Evolutionary conservation across 2,888 invertebrate species (phyloP).

Genomic region (Caenorhabditis sinica): DNA sequence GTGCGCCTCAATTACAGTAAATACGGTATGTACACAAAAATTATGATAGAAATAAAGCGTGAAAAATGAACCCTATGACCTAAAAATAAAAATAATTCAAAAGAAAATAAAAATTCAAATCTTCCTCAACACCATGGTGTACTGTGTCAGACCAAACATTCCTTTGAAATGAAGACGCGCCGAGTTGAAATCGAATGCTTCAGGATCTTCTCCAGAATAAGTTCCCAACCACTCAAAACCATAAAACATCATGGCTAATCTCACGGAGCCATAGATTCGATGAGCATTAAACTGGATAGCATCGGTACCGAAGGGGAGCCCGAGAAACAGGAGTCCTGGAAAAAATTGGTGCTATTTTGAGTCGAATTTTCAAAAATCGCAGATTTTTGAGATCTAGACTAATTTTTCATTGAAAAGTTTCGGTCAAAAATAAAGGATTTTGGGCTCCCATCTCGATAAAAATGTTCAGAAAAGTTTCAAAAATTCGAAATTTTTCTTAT

Average conservation of each 20-base stretch:
- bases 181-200: constrained; percentile 22
- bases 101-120: constrained; percentile 20
- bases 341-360: background rate
- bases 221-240: constrained; percentile 49
- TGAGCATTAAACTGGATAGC: constrained; percentile 47
- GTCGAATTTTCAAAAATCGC: too few relatives aligned
- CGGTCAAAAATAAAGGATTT: too few relatives aligned
- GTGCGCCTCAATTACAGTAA: too few relatives aligned
- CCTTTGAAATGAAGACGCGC: background rate
- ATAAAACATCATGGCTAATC: constrained; percentile 50
- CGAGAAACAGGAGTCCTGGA: constrained; percentile 60
- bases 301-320: constrained; percentile 45
- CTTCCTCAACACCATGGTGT: constrained; percentile 39
- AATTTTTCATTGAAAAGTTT: too few relatives aligned
- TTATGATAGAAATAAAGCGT: background rate
- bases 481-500: too few relatives aligned
- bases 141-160: constrained; percentile 10
- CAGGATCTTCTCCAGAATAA: constrained; percentile 15
- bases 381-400: background rate
- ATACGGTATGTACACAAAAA: too few relatives aligned
- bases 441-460: too few relatives aligned
- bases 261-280: constrained; percentile 49
- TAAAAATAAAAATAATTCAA: background rate
- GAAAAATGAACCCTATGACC: background rate
- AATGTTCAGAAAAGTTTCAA: too few relatives aligned